A percentile compares a stretch with the other conserved stretches of the same genome.
phyloP scores from a whole-genome alignment of 2,888 invertebrate genomes.

The Pteria penguin region DNA sequence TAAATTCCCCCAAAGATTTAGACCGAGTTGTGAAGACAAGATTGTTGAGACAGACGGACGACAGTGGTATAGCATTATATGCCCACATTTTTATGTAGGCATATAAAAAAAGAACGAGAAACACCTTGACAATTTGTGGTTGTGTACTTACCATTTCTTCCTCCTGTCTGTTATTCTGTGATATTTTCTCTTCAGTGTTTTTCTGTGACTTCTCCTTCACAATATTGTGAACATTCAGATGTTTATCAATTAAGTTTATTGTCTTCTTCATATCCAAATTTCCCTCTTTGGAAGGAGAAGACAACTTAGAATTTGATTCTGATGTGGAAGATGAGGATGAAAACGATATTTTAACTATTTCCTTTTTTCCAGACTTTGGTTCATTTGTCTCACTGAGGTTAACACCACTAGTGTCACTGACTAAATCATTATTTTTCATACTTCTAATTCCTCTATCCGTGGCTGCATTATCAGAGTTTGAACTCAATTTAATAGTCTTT shows the following conservation, averaged over 20 bases:
- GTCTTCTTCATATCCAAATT: background rate
- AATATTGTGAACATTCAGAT: background rate
- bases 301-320: background rate
- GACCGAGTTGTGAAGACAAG: no score
- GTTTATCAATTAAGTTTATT: background rate
- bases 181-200: background rate
- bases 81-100: no score
- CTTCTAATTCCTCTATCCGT: no score
- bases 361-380: constrained; percentile 7
- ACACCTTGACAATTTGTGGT: no score
- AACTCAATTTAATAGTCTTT: constrained; percentile 68
- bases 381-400: constrained; percentile 8
- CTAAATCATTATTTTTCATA: background rate
- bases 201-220: background rate
- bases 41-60: no score
- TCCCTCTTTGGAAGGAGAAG: background rate
- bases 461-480: constrained; percentile 17
- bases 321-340: constrained; percentile 1
- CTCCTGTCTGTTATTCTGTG: background rate
- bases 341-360: background rate
- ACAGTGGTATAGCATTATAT: no score
- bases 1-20: no score
- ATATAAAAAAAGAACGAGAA: no score
- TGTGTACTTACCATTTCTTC: background rate
- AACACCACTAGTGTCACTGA: background rate